These are phyloP conservation scores for Natator depressus DNA, from an alignment of 2,113 vertebrate species.

Conservation along the genomic window DNA sequence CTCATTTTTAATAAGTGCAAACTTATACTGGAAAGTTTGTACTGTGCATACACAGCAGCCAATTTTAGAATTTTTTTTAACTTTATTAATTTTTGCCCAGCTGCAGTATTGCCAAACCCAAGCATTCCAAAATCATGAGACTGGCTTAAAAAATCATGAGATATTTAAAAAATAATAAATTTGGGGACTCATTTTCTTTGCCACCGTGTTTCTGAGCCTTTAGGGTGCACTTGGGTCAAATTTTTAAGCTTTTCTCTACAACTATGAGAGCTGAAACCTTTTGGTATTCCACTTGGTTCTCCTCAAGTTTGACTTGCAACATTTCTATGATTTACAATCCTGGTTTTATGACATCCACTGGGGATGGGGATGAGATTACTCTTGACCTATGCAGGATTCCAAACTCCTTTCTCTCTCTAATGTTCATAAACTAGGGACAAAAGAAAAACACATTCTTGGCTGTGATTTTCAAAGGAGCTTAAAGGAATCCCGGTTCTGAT, in stretches of 20 bases:
- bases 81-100: neutral
- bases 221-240: neutral
- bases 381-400: neutral
- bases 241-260: neutral
- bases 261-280: neutral
- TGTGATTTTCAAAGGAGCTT: neutral
- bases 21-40: neutral
- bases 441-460: neutral
- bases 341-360: neutral
- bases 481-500: neutral
- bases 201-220: neutral
- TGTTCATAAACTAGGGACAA: neutral
- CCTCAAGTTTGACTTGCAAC: conserved; percentile 1
- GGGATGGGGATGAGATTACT: neutral
- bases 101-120: neutral
- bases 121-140: neutral
- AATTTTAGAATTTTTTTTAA: neutral
- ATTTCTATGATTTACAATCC: neutral
- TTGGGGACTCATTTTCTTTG: neutral
- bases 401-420: neutral
- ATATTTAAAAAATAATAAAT: neutral
- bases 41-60: neutral
- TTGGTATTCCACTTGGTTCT: neutral
- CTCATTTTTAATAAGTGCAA: neutral
- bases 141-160: neutral